Conservation (phyloP, 2,797 vertebrate genomes). For the Anomalospiza imberbis region DNA sequence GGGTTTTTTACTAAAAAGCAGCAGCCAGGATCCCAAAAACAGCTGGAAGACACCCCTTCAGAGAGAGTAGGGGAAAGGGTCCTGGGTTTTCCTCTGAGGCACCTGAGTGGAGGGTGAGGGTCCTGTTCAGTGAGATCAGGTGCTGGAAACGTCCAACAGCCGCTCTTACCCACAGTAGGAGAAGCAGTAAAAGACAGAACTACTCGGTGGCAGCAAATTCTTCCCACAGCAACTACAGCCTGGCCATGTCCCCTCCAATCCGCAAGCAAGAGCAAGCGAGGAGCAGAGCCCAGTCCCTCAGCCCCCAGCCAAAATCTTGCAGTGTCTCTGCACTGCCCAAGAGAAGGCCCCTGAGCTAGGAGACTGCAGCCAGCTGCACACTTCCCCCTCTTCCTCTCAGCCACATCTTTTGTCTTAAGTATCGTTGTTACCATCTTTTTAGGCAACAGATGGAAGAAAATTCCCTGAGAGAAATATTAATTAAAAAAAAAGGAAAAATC, state of each 20-base stretch:
- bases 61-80: fast-evolving
- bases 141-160: fast-evolving
- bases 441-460: neutral
- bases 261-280: fast-evolving
- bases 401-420: neutral
- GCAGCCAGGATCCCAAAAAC: neutral
- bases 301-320: neutral
- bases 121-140: fast-evolving
- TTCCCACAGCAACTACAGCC: neutral
- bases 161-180: fast-evolving
- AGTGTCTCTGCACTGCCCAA: neutral
- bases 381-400: neutral
- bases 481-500: neutral
- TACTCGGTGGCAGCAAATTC: fast-evolving
- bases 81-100: neutral
- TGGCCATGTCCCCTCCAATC: neutral
- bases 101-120: no score
- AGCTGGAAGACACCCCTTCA: fast-evolving
- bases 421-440: fast-evolving
- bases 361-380: neutral
- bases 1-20: neutral
- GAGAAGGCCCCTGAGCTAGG: fast-evolving
- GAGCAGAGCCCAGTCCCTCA: neutral
- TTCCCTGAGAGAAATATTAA: neutral
- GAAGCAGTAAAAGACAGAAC: neutral